phyloP scores from a whole-genome alignment of 2,888 invertebrate species.

The Plebejus melissa region DNA sequence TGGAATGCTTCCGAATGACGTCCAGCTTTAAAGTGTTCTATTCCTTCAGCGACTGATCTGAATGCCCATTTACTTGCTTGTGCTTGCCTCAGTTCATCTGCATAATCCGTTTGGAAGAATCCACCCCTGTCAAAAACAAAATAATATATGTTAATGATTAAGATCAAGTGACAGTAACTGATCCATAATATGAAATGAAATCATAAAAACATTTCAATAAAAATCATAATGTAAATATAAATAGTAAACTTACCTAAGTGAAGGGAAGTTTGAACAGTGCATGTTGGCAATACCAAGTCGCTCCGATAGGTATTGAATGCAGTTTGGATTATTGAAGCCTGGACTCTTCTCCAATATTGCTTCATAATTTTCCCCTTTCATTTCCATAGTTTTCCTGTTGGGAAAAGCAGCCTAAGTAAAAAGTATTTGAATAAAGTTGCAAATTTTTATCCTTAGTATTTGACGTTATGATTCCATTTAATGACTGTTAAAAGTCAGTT shows the following conservation, averaged over 20 bases:
- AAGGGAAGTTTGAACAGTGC: conserved; percentile 84
- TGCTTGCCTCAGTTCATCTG: conserved; percentile 89
- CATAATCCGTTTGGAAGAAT: conserved; percentile 89
- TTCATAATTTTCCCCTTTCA: conserved; percentile 88
- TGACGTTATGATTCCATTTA: conserved; percentile 48
- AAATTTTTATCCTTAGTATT: conserved; percentile 46
- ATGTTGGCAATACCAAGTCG: conserved; percentile 85
- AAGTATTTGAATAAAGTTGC: conserved; percentile 20
- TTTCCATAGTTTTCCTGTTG: conserved; percentile 86
- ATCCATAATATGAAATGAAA: too few species aligned
- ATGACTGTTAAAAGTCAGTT: conserved; percentile 48
- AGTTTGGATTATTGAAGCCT: conserved; percentile 94
- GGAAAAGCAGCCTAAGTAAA: conserved; percentile 46
- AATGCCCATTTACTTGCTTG: conserved; percentile 97
- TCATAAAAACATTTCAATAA: too few species aligned
- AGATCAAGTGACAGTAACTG: not conserved
- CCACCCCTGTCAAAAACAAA: conserved; percentile 77
- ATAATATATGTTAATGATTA: not conserved
- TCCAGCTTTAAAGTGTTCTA: conserved; percentile 95
- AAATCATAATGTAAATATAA: not conserved
- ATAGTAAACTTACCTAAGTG: conserved; percentile 78
- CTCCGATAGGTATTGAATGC: conserved; percentile 88
- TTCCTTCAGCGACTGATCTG: conserved; percentile 95
- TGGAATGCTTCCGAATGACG: conserved; percentile 96
- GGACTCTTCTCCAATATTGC: conserved; percentile 89